These are phyloP conservation scores for Thunnus maccoyii DNA, from an alignment of 2,113 vertebrate species.

Conservation along the genomic window DNA sequence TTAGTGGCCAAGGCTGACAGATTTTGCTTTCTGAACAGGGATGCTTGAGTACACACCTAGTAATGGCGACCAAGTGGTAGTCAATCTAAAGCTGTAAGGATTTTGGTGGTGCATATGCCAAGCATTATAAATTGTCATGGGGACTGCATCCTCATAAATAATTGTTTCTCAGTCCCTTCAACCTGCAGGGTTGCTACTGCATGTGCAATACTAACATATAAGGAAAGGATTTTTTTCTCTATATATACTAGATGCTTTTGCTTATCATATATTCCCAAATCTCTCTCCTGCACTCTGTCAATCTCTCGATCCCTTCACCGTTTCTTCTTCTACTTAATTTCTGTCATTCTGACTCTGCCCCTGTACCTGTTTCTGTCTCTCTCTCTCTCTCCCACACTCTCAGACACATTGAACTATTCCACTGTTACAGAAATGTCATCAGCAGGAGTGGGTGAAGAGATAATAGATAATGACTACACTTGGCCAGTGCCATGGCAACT, in stretches of 20 bases:
- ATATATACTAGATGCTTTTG: not conserved
- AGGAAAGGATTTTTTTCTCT: not conserved
- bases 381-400: constrained; percentile 36
- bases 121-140: not conserved
- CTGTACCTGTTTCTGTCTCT: constrained; percentile 11
- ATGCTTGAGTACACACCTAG: constrained; percentile 46
- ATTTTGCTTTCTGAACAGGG: constrained; percentile 31
- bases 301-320: not conserved
- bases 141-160: not conserved
- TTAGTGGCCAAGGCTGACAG: constrained; percentile 42
- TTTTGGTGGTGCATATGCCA: constrained; percentile 1
- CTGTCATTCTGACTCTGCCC: not conserved
- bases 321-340: not conserved
- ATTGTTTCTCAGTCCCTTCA: not conserved
- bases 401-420: constrained; percentile 50
- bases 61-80: constrained; percentile 39
- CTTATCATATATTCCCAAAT: not conserved
- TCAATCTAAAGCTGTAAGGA: not conserved
- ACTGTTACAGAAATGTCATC: constrained; percentile 70
- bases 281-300: not conserved
- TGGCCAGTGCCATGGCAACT: constrained; percentile 81
- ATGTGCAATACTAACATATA: not conserved
- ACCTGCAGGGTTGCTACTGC: not conserved
- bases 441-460: constrained; percentile 60
- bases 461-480: constrained; percentile 68